A percentile compares a stretch with the other conserved stretches of the same genome.
These are phyloP conservation scores for Acomys russatus DNA, from an alignment of 2,797 vertebrate genomes.

Conservation along the genomic window DNA sequence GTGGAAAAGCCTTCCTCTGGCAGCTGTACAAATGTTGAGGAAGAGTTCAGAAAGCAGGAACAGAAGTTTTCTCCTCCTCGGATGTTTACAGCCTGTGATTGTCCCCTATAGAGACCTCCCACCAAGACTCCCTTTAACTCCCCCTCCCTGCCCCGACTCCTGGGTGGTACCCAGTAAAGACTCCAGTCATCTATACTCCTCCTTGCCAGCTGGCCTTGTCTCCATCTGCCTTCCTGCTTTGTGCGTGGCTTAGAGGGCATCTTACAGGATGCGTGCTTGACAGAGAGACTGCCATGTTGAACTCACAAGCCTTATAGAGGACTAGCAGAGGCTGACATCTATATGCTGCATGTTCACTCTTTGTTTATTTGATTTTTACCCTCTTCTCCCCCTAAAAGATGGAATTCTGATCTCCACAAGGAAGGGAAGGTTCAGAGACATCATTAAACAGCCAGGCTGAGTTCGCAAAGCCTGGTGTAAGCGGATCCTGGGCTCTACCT, in stretches of 20 bases:
- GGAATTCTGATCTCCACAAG: neutral
- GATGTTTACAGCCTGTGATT: neutral
- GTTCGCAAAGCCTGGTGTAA: neutral
- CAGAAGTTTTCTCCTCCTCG: neutral
- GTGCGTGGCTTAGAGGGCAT: too few species aligned
- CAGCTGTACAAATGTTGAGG: neutral
- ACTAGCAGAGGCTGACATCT: neutral
- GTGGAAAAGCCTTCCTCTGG: neutral
- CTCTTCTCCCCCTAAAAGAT: neutral
- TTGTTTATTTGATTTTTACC: neutral
- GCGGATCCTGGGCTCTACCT: neutral
- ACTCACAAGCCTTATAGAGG: neutral
- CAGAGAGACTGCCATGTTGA: neutral
- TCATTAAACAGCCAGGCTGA: neutral
- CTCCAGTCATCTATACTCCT: too few species aligned
- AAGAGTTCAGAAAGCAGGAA: neutral
- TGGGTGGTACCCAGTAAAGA: neutral
- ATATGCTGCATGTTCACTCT: fast-evolving
- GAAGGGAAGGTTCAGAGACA: neutral
- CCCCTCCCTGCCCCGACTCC: too few species aligned
- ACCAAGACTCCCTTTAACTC: neutral
- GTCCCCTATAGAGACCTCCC: too few species aligned
- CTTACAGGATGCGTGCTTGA: fast-evolving
- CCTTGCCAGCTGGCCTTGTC: too few species aligned
- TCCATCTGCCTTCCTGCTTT: neutral